A percentile compares a stretch with the other conserved stretches of the same genome.
These are phyloP conservation scores for Cataglyphis cursor DNA, from an alignment of 2,888 invertebrate species.

Conservation along the genomic window DNA sequence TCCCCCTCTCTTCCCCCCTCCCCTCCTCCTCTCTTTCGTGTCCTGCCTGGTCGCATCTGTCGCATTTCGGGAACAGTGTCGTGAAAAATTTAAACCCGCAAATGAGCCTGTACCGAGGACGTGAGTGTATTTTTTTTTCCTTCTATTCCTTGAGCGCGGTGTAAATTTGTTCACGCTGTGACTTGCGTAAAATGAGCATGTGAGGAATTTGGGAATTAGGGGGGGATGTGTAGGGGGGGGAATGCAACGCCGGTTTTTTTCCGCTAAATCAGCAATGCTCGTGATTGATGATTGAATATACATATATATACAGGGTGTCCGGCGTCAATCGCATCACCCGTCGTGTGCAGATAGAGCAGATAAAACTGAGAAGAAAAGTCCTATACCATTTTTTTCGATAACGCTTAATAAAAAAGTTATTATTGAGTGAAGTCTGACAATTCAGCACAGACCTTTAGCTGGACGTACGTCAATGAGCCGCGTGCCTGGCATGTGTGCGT, in stretches of 20 bases:
- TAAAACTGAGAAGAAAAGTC: too few species aligned
- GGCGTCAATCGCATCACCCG: too few species aligned
- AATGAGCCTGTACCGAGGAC: not conserved
- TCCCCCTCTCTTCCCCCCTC: not conserved
- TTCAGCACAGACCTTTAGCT: too few species aligned
- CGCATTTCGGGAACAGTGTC: constrained; percentile 47
- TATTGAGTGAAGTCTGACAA: too few species aligned
- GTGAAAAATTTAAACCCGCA: constrained; percentile 32
- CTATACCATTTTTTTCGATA: too few species aligned
- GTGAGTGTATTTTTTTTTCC: constrained; percentile 1
- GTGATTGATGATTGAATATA: constrained; percentile 26
- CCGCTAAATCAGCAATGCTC: constrained; percentile 38
- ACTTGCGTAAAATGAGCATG: constrained; percentile 38
- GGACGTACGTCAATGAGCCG: too few species aligned
- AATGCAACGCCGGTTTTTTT: not conserved
- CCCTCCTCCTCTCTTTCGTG: not conserved
- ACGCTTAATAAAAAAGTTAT: too few species aligned
- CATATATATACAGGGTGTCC: not conserved
- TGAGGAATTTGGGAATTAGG: not conserved
- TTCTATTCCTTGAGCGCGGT: constrained; percentile 34
- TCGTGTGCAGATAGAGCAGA: too few species aligned
- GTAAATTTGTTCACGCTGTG: constrained; percentile 45
- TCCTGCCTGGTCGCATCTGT: not conserved
- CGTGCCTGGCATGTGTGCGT: too few species aligned
- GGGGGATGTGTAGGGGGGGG: not conserved